phyloP scores from a whole-genome alignment of 2,797 vertebrate genomes.

The Allochrocebus solatus region DNA sequence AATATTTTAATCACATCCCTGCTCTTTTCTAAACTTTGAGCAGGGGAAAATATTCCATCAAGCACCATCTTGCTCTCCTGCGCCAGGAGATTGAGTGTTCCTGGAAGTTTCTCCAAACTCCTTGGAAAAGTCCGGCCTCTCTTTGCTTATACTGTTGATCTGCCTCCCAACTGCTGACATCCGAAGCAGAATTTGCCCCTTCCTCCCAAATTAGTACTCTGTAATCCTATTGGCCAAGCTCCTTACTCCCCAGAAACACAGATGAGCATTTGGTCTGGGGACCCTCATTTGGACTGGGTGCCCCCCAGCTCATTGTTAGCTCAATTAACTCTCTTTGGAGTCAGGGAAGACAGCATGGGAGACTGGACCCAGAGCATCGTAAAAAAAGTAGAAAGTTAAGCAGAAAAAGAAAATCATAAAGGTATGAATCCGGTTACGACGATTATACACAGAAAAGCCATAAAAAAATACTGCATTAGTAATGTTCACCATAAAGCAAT shows the following conservation, averaged over 20 bases:
- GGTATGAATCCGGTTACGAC: constrained; percentile 72
- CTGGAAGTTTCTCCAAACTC: constrained; percentile 74
- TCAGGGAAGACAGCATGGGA: background rate
- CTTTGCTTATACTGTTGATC: background rate
- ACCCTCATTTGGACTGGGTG: background rate
- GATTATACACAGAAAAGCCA: constrained; percentile 81
- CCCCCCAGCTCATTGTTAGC: background rate
- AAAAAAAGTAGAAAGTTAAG: constrained; percentile 68
- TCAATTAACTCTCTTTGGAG: background rate
- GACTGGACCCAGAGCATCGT: background rate
- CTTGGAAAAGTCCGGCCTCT: background rate
- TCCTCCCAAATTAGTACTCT: background rate
- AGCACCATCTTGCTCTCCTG: background rate
- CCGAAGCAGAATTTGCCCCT: constrained; percentile 43
- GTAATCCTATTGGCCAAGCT: background rate
- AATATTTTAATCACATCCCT: constrained; percentile 89
- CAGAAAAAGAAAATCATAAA: constrained; percentile 71
- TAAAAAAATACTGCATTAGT: constrained; percentile 83
- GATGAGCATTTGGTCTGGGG: background rate
- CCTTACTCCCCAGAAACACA: background rate
- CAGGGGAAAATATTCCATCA: constrained; percentile 73
- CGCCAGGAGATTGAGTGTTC: constrained; percentile 14
- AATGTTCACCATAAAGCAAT: constrained; percentile 84
- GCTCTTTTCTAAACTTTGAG: constrained; percentile 79
- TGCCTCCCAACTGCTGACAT: background rate